Conservation (phyloP, 2,888 invertebrate genomes). For the Lasioglossum vierecki region DNA sequence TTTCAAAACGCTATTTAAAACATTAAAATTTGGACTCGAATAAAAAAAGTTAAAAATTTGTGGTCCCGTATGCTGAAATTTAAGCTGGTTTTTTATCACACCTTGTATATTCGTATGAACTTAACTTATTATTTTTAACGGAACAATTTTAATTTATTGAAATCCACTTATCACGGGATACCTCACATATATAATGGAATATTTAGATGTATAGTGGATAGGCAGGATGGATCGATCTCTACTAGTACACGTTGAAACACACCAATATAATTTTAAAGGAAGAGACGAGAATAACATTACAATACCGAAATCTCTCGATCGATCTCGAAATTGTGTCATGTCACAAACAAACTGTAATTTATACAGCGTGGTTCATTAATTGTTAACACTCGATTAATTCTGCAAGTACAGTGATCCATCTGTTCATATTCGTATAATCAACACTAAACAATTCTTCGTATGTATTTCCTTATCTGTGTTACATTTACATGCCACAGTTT, state of each 20-base stretch:
- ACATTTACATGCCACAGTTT: not conserved
- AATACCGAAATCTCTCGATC: not conserved
- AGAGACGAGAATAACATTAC: not conserved
- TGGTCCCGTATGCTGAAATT: no score
- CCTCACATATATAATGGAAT: conserved; percentile 39
- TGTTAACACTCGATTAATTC: not conserved
- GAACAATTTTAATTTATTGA: not conserved
- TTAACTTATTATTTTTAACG: not conserved
- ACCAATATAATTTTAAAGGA: not conserved
- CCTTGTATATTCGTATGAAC: not conserved
- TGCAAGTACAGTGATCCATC: not conserved
- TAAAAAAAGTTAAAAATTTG: no score
- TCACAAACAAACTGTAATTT: not conserved
- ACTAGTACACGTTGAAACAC: not conserved
- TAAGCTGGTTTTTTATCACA: not conserved
- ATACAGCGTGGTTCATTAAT: conserved; percentile 1
- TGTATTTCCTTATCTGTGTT: not conserved
- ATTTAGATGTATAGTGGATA: conserved; percentile 40
- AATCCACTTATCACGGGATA: conserved; percentile 13
- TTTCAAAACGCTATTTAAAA: no score
- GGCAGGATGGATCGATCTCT: conserved; percentile 11
- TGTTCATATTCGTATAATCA: not conserved
- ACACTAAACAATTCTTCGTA: not conserved
- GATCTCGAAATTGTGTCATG: not conserved
- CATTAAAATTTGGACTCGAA: no score